phyloP scores from a whole-genome alignment of 2,888 invertebrate species.

The Sepioteuthis lessoniana region DNA sequence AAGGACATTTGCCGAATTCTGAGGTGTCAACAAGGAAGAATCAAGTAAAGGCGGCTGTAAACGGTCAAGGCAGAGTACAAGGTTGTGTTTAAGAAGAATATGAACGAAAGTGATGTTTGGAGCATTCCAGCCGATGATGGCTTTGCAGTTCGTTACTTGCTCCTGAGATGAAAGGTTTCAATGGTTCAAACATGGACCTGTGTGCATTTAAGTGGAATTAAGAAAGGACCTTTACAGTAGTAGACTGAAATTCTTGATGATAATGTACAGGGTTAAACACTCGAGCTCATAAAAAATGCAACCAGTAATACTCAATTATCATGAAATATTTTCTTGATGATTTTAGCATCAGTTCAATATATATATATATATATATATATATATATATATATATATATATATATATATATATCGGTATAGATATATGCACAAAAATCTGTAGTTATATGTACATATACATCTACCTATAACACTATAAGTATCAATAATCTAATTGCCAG shows the following conservation, averaged over 20 bases:
- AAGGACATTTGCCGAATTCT: not conserved
- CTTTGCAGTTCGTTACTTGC: not conserved
- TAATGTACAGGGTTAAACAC: not conserved
- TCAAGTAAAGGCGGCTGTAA: not conserved
- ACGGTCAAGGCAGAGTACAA: not conserved
- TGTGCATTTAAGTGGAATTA: not conserved
- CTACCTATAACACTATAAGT: too few relatives aligned
- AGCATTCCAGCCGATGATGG: not conserved
- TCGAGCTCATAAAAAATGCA: not conserved
- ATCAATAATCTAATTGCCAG: too few relatives aligned
- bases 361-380: not conserved
- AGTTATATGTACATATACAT: not conserved
- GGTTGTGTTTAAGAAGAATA: not conserved
- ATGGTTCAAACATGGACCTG: not conserved
- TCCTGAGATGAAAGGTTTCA: not conserved
- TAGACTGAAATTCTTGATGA: not conserved
- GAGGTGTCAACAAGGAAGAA: not conserved
- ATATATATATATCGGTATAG: too few relatives aligned
- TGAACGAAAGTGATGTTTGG: not conserved
- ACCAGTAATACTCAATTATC: not conserved
- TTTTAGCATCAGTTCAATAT: not conserved
- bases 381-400: not conserved
- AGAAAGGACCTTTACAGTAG: not conserved
- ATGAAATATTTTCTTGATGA: not conserved
- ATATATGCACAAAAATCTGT: not conserved